phyloP scores from a whole-genome alignment of 2,797 vertebrate species.

The Epinephelus awoara region DNA sequence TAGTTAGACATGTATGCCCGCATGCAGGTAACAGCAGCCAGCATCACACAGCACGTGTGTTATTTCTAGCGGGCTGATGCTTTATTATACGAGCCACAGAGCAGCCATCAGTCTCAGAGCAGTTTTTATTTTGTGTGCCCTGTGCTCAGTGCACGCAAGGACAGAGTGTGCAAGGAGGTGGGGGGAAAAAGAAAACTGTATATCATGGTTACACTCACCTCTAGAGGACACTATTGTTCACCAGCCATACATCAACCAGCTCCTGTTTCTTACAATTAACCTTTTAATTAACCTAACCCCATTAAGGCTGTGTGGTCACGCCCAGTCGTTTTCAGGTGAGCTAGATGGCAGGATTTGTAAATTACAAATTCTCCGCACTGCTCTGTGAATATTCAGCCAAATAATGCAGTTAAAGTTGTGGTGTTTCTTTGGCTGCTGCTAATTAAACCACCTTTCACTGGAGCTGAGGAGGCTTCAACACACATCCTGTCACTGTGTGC shows the following conservation, averaged over 20 bases:
- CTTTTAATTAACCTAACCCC: conserved; percentile 73
- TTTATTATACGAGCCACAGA: conserved; percentile 51
- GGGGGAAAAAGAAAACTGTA: conserved; percentile 20
- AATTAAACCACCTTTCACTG: background rate
- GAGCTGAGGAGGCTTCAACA: background rate
- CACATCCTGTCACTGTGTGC: background rate
- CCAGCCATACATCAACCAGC: conserved; percentile 77
- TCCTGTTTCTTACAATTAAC: conserved; percentile 69
- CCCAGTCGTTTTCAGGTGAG: conserved; percentile 62
- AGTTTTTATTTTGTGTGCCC: conserved; percentile 5
- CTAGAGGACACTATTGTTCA: conserved; percentile 90
- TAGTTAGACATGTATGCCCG: conserved; percentile 17
- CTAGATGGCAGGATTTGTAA: conserved; percentile 39
- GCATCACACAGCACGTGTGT: conserved; percentile 19
- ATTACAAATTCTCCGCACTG: conserved; percentile 20
- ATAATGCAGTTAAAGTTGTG: conserved; percentile 14
- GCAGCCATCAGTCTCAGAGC: conserved; percentile 45
- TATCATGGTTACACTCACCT: conserved; percentile 79
- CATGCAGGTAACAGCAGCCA: conserved; percentile 28
- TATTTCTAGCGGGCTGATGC: conserved; percentile 35
- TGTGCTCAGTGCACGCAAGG: conserved; percentile 50
- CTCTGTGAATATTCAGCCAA: conserved; percentile 21
- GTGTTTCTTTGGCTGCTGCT: background rate
- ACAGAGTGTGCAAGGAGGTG: conserved; percentile 37
- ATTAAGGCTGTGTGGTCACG: conserved; percentile 61